These are phyloP conservation scores for Sclerodermus sp. DNA, from an alignment of 2,888 invertebrate genomes.

Conservation along the genomic window DNA sequence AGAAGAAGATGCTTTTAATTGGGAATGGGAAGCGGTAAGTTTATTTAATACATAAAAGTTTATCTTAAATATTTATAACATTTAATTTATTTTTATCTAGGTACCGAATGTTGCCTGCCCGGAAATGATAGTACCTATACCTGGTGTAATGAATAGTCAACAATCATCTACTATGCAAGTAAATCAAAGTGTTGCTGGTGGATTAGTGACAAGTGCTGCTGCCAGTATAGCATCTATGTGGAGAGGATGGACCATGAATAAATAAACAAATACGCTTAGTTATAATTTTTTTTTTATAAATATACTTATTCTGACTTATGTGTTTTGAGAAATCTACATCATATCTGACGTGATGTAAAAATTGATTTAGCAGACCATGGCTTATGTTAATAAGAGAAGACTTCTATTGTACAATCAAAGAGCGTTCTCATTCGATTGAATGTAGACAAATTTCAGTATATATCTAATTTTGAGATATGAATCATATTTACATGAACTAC, in stretches of 20 bases:
- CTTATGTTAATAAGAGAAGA: too few species aligned
- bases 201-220: slow-evolving; percentile 79
- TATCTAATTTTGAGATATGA: too few species aligned
- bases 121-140: slow-evolving; percentile 57
- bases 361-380: too few species aligned
- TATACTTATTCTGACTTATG: too few species aligned
- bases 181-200: slow-evolving; percentile 67
- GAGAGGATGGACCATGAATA: slow-evolving; percentile 71
- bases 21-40: slow-evolving; percentile 80
- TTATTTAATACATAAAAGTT: background rate
- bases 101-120: slow-evolving; percentile 63
- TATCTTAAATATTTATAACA: background rate
- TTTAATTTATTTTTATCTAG: slow-evolving; percentile 39
- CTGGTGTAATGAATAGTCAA: slow-evolving; percentile 48
- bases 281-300: slow-evolving; percentile 19
- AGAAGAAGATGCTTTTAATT: slow-evolving; percentile 70
- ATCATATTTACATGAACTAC: too few species aligned
- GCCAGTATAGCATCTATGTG: slow-evolving; percentile 81
- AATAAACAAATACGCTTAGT: slow-evolving; percentile 42
- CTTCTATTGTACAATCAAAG: too few species aligned
- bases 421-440: too few species aligned
- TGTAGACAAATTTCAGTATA: too few species aligned
- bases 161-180: slow-evolving; percentile 53
- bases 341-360: too few species aligned
- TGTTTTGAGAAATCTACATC: too few species aligned